Base-by-base conservation (phyloP, 2,888 invertebrate species). In the Shargacucullia verbasci region DNA sequence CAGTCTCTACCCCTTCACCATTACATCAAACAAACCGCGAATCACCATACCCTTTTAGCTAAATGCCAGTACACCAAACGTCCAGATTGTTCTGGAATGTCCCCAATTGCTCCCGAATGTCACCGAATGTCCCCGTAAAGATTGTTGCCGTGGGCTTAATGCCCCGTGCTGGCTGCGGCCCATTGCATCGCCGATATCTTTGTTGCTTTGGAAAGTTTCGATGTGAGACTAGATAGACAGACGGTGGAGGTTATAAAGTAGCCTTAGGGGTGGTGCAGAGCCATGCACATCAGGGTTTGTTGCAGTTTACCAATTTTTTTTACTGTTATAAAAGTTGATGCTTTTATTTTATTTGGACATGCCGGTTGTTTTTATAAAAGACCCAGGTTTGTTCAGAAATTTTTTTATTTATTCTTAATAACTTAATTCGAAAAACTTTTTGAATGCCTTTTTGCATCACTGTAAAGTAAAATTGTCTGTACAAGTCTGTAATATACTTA, bases 121-220 rank as follows among this genome's bases (percentile, higher is more conserved):
- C 70, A 62, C 9, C 38, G 45, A 68, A 64, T 58, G 73, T 68
- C 59, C 40, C 48, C 67, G 66, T 81, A 78, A 78, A 80, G 81
- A 79, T 69, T 49, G 55, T 40, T 44, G 59, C 65, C 60, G 41
- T 57, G 61, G 55, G 58, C 48, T 66, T 73, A 76, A 76, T 70
- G 79, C 60, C 29, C 63, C 79, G 64, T 79, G 65, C 37, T 58
- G 39, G 73, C 55, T 48, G 60, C 65, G 80, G 75, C 37, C 73
- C 79, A 81, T 81, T 81, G 80, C 75, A 74, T 61, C 53, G 49
- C 35, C 70, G 73, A 68, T 75, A 68, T 70, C 73, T 73, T 70
- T 72, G 74, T 70, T 49, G 61, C 56, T 52, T 60, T 59, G 40
- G 41, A 47, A 68, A 63, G 53, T 64, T 71, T 45, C 29, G 56